Evolutionary conservation across 2,888 invertebrate species (phyloP), one percentile per base, ranked within the genome.

Genomic region (Drosophila dives): DNA sequence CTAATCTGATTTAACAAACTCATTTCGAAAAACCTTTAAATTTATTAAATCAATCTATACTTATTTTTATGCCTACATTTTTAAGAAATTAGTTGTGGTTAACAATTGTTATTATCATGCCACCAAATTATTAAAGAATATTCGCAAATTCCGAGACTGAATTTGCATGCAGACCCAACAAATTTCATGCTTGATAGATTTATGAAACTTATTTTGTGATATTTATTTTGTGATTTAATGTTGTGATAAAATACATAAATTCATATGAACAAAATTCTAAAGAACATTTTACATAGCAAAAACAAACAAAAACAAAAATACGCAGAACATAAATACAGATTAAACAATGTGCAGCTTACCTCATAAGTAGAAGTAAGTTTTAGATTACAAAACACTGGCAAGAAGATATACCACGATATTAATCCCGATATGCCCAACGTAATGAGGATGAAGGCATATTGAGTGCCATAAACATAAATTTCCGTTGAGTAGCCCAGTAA

Each of bases 401-500:
- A 92, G 89, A 95, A 96, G 23, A 96, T 94, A 62, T 93, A 93
- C 65, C 95, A 94, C 3, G 95, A 81, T 20, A 95, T 93, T 2
- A 95, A 94, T 26, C 94, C 92, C 2, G 94, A 92, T 23, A 92
- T 71, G 34, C 83, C 81, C 75, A 92, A 70, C 0, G 92, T 91
- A 32, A 92, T 62, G 15, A 92, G 80, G n/a, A 95, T 94, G 90
- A 95, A 96, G 11, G 95, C 92, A 90, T 96, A 97, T 67, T 96
- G 95, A 8, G 96, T 96, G 1, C 97, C 97, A 84, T 96, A 96
- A 11, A 96, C 94, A 86, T 97, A 97, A 55, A 97, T 94, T 91
- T 97, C 97, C 1, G 97, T 96, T 0, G 97, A 96, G 6, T 95
- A 96, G 0, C 97, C 96, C 81, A 97, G 93, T 45, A 97, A 92